phyloP scores from a whole-genome alignment of 2,888 invertebrate species.

The Yponomeuta evonymella region DNA sequence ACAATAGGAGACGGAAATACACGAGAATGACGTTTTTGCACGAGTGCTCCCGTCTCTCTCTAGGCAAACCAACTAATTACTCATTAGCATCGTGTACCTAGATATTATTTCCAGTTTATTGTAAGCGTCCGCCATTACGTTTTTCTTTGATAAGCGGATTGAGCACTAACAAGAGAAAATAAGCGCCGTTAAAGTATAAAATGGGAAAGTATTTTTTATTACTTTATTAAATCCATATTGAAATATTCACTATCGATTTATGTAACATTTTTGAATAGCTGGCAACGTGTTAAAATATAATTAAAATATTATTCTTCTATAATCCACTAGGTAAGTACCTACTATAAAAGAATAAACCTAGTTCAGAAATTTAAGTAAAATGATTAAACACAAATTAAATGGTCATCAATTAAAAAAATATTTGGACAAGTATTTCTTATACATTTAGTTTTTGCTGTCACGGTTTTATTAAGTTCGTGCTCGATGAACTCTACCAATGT shows the following conservation, averaged over 20 bases:
- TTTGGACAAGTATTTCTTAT: too few species aligned
- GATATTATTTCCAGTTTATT: conserved; percentile 14
- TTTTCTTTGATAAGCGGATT: conserved; percentile 2
- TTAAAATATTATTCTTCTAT: too few species aligned
- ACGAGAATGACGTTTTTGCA: conserved; percentile 54
- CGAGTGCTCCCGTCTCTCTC: conserved; percentile 35
- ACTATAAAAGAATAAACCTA: too few species aligned
- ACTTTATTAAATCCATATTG: neutral
- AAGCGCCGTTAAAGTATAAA: neutral
- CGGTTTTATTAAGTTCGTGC: too few species aligned
- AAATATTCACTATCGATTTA: neutral
- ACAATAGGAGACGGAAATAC: conserved; percentile 68
- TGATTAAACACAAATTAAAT: too few species aligned
- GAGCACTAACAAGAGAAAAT: neutral
- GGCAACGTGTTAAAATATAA: too few species aligned
- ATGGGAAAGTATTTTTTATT: neutral
- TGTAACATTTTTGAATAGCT: neutral
- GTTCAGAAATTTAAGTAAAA: too few species aligned
- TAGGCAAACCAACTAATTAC: conserved; percentile 11
- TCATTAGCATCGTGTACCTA: conserved; percentile 9
- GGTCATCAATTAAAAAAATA: too few species aligned
- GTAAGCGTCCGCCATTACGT: conserved; percentile 9
- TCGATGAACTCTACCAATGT: too few species aligned
- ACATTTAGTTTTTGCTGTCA: too few species aligned
- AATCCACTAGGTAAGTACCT: too few species aligned